Evolutionary conservation across 2,797 vertebrate genomes (phyloP).

Genomic region (Pangasius djambal): DNA sequence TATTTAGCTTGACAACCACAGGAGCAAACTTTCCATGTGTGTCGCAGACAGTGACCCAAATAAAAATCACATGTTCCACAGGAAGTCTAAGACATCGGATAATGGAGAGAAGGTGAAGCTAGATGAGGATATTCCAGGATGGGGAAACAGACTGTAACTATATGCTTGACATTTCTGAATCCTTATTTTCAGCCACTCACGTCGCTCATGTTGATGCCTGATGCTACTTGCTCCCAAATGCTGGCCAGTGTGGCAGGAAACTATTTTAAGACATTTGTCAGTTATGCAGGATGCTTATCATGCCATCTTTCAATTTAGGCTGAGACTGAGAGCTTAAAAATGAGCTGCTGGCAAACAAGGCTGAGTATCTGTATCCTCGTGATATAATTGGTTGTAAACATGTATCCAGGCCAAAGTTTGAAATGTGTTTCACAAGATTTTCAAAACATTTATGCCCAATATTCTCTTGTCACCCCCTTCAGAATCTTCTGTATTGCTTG

Average conservation of each 20-base stretch:
- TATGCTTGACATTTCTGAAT: constrained; percentile 29
- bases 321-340: constrained; percentile 37
- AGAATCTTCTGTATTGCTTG: not conserved
- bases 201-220: constrained; percentile 28
- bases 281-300: constrained; percentile 41
- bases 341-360: constrained; percentile 27
- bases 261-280: constrained; percentile 57
- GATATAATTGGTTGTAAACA: constrained; percentile 28
- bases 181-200: constrained; percentile 36
- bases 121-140: constrained; percentile 32
- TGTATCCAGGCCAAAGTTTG: constrained; percentile 19
- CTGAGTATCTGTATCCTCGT: constrained; percentile 4
- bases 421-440: constrained; percentile 16
- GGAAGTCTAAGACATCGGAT: not conserved
- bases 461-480: not conserved
- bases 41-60: constrained; percentile 15
- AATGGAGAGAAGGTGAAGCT: constrained; percentile 20
- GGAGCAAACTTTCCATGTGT: not conserved
- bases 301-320: constrained; percentile 32
- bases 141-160: constrained; percentile 28
- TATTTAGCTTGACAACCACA: not conserved
- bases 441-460: not conserved
- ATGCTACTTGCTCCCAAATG: constrained; percentile 28
- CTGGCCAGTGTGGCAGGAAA: constrained; percentile 18
- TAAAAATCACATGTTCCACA: constrained; percentile 21